Percentiles rank a stretch among this genome's conserved stretches.
phyloP scores from a whole-genome alignment of 1,140 invertebrate genomes.

The Caenorhabditis inopinata region DNA sequence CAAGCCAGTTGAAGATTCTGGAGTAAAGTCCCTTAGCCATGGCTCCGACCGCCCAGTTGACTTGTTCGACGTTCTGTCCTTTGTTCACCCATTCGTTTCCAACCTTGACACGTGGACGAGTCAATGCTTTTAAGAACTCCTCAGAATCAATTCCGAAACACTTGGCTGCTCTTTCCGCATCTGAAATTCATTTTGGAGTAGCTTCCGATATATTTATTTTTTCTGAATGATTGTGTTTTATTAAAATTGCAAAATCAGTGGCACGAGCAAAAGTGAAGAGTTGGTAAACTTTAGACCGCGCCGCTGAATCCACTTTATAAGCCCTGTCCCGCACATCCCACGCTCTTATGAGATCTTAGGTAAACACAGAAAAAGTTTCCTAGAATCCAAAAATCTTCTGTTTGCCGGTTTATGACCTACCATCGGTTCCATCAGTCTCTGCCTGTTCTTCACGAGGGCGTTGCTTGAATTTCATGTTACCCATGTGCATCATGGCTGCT shows the following conservation, averaged over 20 bases:
- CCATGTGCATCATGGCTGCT: constrained; percentile 92
- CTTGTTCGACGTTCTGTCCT: constrained; percentile 77
- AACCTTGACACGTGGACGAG: constrained; percentile 73
- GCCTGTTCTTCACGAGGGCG: constrained; percentile 99
- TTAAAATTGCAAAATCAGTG: constrained; percentile 8
- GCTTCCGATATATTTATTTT: neutral
- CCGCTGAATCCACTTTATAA: constrained; percentile 25
- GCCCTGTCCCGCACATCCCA: constrained; percentile 27
- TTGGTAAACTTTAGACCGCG: constrained; percentile 25
- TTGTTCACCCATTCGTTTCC: constrained; percentile 74
- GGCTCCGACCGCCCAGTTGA: constrained; percentile 62
- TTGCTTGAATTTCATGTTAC: constrained; percentile 94
- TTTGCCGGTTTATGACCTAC: constrained; percentile 45
- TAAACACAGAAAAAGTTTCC: constrained; percentile 15
- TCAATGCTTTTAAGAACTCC: constrained; percentile 71
- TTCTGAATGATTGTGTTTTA: neutral
- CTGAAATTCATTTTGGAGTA: constrained; percentile 56
- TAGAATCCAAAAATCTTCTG: constrained; percentile 15
- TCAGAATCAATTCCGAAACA: constrained; percentile 71
- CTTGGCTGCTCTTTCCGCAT: constrained; percentile 72
- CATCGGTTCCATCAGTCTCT: constrained; percentile 89
- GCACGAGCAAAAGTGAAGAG: neutral
- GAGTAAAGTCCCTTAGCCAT: constrained; percentile 66
- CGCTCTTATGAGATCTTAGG: constrained; percentile 21
- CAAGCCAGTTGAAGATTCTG: constrained; percentile 65